Conservation (phyloP, 2,888 invertebrate species). For the Scelioninae gen. 1 region DNA sequence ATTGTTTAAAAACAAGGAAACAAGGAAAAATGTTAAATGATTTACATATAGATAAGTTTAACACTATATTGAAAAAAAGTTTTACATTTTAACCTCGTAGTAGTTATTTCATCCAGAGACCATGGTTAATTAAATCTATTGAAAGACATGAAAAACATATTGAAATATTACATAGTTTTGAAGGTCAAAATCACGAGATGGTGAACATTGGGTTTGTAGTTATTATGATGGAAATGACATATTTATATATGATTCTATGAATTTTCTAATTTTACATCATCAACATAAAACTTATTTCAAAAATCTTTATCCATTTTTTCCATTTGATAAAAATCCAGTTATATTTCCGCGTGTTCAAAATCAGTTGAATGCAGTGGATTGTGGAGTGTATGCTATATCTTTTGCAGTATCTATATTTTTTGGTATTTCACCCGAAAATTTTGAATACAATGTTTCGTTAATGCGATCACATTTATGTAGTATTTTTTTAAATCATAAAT, state of each 20-base stretch:
- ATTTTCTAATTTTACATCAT: background rate
- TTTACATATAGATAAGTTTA: too few relatives aligned
- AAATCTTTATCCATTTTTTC: background rate
- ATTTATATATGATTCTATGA: conserved; percentile 26
- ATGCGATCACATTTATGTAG: conserved; percentile 8
- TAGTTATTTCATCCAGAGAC: too few relatives aligned
- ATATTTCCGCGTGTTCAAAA: conserved; percentile 28
- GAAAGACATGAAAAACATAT: too few relatives aligned
- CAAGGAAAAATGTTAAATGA: too few relatives aligned
- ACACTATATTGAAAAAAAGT: too few relatives aligned
- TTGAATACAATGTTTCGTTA: background rate
- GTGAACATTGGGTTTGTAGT: too few relatives aligned
- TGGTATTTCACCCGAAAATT: conserved; percentile 20
- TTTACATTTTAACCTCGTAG: too few relatives aligned
- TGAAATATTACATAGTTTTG: too few relatives aligned
- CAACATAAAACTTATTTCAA: background rate
- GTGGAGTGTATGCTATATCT: conserved; percentile 19
- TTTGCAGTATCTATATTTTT: conserved; percentile 23
- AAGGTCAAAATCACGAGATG: too few relatives aligned
- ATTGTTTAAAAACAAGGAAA: too few relatives aligned
- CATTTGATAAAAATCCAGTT: background rate
- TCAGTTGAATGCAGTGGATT: conserved; percentile 12
- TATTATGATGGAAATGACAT: background rate
- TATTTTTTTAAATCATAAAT: conserved; percentile 4
- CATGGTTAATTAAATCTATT: too few relatives aligned